Evolutionary conservation across 1,140 invertebrate genomes (phyloP).

Genomic region (Nebria ingens): DNA sequence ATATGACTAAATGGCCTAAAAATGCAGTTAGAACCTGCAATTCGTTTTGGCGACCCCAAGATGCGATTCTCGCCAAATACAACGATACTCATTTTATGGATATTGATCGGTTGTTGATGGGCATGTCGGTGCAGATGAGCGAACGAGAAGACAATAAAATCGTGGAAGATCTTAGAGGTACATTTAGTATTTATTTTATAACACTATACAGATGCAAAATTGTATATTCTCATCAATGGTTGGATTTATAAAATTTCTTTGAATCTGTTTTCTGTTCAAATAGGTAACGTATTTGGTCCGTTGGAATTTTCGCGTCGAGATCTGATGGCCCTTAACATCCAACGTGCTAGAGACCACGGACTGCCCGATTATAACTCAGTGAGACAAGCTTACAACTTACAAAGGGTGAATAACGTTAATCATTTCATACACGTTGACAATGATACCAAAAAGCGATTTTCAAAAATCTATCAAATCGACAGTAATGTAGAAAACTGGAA

Average conservation of each 20-base stretch:
- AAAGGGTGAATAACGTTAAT: conserved; percentile 14
- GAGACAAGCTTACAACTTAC: conserved; percentile 40
- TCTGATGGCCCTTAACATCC: conserved; percentile 54
- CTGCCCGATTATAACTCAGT: conserved; percentile 56
- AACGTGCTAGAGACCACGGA: conserved; percentile 56
- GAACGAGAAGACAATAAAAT: conserved; percentile 55
- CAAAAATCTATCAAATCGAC: conserved; percentile 37
- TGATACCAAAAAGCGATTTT: conserved; percentile 27
- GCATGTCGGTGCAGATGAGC: conserved; percentile 49
- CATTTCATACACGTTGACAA: conserved; percentile 19
- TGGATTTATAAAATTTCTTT: neutral
- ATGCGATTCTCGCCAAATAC: conserved; percentile 19
- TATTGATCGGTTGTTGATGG: conserved; percentile 49
- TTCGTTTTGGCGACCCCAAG: conserved; percentile 52
- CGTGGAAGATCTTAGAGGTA: conserved; percentile 52
- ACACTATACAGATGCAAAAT: too few relatives aligned
- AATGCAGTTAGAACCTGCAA: conserved; percentile 49
- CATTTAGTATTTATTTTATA: too few relatives aligned
- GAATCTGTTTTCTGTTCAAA: neutral
- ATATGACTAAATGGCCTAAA: conserved; percentile 20
- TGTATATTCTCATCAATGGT: too few relatives aligned
- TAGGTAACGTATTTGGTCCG: conserved; percentile 48
- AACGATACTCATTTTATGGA: conserved; percentile 31
- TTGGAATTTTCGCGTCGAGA: conserved; percentile 58
- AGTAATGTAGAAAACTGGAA: conserved; percentile 31